Evolutionary conservation across 2,888 invertebrate species (phyloP), one percentile per base, ranked within the genome.

Genomic region (Marronus borbonicus): DNA sequence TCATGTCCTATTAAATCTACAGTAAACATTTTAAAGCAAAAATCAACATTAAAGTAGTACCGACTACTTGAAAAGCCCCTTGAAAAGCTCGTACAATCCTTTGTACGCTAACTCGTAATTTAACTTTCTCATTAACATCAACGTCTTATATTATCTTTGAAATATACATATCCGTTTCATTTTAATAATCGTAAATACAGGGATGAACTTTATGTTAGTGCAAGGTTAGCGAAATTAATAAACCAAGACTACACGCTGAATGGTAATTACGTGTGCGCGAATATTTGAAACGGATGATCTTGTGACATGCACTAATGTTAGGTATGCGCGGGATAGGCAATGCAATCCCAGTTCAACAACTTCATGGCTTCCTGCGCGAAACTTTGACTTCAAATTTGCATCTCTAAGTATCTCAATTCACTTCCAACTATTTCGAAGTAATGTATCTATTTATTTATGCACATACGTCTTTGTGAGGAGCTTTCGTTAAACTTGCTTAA

Each of bases 401-500:
- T 72, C 17, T 58, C 58, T 72, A 72, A 72, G 72, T 20, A 58
- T 36, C 72, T 72, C 44, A 58, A 72, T 72, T 55, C 17, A 58
- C 58, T 58, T 58, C 20, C 39, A 72, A 39, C 39, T 72, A 70
- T 70, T n/a, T 17, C 39, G 60, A 60, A 24, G 60, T 24, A 60
- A 20, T 60, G 60, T 24, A 20, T 1, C 20, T 60, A 28, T 60
- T 60, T 60, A 60, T 28, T 55, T 55, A n/a, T 55, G 55, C 55
- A 3, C 55, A 8, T 17, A 20, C n/a, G 7, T 2, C 8, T 55
- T 17, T n/a, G 55, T 55, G n/a, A 44, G 12, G 44, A 44, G 44
- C 8, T 44, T 44, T 44, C 44, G 12, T 2, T 44, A 2, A 44
- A 44, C 44, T 44, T 44, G 8, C 12, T 44, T 10, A 44, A 44